These are phyloP conservation scores for Esox lucius DNA, from an alignment of 2,797 vertebrate species.

Conservation along the genomic window DNA sequence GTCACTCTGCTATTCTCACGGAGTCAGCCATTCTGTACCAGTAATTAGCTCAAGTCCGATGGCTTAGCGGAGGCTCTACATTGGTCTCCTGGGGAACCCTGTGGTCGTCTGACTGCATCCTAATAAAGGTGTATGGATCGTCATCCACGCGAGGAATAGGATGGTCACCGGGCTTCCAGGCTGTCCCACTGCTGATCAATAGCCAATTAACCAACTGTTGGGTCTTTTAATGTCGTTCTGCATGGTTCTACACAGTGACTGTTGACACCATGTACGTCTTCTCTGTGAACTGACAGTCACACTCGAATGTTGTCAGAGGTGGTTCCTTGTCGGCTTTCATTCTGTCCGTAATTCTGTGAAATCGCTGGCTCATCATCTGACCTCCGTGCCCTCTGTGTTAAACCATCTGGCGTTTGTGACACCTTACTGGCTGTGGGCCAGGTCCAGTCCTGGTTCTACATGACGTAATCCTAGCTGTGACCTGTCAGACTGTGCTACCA, in stretches of 20 bases:
- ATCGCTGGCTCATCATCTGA: not conserved
- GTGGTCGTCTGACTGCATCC: not conserved
- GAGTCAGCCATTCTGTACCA: not conserved
- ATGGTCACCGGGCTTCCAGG: not conserved
- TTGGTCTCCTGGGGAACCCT: not conserved
- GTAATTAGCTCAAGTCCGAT: not conserved
- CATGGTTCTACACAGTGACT: not conserved
- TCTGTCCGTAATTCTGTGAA: not conserved
- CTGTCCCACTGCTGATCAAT: conserved; percentile 31
- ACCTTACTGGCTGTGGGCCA: conserved; percentile 1
- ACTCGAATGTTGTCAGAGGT: not conserved
- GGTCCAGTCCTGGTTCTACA: not conserved
- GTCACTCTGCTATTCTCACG: not conserved
- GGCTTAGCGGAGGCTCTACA: not conserved
- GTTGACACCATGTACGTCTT: not conserved
- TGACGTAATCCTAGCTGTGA: not conserved
- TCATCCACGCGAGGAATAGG: no score
- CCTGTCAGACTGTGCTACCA: not conserved
- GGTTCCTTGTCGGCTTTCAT: not conserved
- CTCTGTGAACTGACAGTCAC: no score
- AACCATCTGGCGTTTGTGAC: not conserved
- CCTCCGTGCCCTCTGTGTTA: not conserved
- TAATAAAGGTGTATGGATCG: conserved; percentile 2
- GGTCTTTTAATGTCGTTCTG: not conserved
- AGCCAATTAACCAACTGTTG: conserved; percentile 17